Conservation (phyloP, 2,113 vertebrate species). For the Ammodytes dubius region DNA sequence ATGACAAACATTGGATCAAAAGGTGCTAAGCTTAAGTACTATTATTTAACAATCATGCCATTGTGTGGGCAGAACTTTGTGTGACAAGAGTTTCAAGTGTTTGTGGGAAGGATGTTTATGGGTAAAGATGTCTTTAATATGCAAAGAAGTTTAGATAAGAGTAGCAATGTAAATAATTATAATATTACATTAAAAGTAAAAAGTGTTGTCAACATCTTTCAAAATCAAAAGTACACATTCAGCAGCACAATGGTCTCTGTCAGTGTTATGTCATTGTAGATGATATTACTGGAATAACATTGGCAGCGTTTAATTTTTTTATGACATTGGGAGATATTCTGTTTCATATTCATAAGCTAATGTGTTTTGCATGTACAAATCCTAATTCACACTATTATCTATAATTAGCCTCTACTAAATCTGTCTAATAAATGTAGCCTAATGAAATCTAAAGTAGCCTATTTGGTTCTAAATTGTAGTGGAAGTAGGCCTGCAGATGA, state of each 20-base stretch:
- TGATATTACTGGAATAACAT: background rate
- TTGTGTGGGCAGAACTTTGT: slow-evolving; percentile 21
- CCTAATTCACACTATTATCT: no score
- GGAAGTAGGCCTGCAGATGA: background rate
- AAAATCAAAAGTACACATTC: background rate
- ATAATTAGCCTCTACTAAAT: background rate
- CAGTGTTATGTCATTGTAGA: background rate
- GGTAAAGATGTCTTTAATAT: slow-evolving; percentile 1
- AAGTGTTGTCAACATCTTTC: background rate
- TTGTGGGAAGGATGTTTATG: slow-evolving; percentile 11
- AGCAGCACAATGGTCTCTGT: background rate
- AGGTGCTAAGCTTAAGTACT: slow-evolving; percentile 36
- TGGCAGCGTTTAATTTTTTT: background rate
- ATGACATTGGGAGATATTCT: background rate
- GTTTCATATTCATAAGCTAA: background rate
- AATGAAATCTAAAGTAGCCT: background rate
- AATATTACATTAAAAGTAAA: background rate
- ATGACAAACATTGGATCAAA: slow-evolving; percentile 65
- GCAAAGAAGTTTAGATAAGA: background rate
- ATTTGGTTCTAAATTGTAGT: background rate
- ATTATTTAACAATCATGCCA: slow-evolving; percentile 59
- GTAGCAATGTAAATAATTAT: background rate
- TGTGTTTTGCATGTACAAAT: background rate
- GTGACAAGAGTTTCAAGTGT: slow-evolving; percentile 4
- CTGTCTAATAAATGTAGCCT: background rate